A percentile compares a stretch with the other conserved stretches of the same genome.
Conservation (phyloP, 2,797 vertebrate genomes). For the Arrhamphus sclerolepis region DNA sequence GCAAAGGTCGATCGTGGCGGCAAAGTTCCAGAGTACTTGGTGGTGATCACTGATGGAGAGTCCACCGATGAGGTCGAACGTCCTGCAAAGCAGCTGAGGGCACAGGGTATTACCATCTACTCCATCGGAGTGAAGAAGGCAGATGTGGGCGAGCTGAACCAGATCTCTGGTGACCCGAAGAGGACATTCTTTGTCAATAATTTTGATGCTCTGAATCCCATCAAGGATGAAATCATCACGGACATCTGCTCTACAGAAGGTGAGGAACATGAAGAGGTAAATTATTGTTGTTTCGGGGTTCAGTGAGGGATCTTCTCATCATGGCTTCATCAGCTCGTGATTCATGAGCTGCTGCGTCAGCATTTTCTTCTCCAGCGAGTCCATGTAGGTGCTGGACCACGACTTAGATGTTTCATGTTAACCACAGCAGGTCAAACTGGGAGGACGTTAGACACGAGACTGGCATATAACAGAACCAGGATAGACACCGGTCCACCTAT, state of each 20-base stretch:
- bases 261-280: conserved; percentile 58
- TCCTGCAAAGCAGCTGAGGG: conserved; percentile 73
- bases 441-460: no score
- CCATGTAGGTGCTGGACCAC: no score
- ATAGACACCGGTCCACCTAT: no score
- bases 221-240: conserved; percentile 81
- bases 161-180: conserved; percentile 74
- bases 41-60: conserved; percentile 85
- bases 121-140: conserved; percentile 84
- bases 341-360: no score
- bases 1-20: conserved; percentile 56
- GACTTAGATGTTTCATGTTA: no score
- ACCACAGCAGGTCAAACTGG: no score
- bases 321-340: no score
- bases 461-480: no score
- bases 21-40: conserved; percentile 77
- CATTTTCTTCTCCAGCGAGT: no score
- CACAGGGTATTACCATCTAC: conserved; percentile 74
- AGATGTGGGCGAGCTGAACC: conserved; percentile 61
- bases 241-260: conserved; percentile 85
- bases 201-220: conserved; percentile 82
- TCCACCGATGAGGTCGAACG: conserved; percentile 78
- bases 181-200: conserved; percentile 82
- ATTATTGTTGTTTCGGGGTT: no score
- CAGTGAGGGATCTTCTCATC: no score